Evolutionary conservation across 1,140 invertebrate species (phyloP), one percentile per base, ranked within the genome.

Genomic region (Chironomus striatipennis): DNA sequence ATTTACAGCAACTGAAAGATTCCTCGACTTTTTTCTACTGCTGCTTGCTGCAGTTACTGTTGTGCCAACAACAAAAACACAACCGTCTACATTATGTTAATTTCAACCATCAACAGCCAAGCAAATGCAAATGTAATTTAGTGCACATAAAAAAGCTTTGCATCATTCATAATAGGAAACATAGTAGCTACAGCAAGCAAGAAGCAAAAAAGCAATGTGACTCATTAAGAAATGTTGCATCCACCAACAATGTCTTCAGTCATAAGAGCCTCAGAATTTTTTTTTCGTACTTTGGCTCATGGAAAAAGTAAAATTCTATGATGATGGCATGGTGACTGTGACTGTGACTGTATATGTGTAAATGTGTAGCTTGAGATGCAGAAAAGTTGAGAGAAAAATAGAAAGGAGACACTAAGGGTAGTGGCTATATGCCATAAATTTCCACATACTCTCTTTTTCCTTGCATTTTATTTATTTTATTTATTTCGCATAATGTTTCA

Each of bases 391-490:
- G 47, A 10, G 7, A 57, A 57, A 57, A 57, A 57, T 10, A n/a
- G n/a, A 57, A 57, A 10, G n/a, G 47, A 57, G 47, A 57, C 10
- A 10, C 10, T 2, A n/a, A 10, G 47, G 8, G 64, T n/a, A 67
- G 17, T 67, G 64, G 64, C 64, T 67, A 67, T 5, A 18, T 15
- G 7, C 12, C 64, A 67, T 67, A 67, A 67, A 67, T 67, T 67
- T 67, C 8, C 64, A 17, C 17, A 15, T 67, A 8, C 17, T n/a
- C n/a, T n/a, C n/a, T n/a, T n/a, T n/a, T n/a, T 18, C 43, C 43
- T 47, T 47, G 15, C 43, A 67, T n/a, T 67, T 67, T n/a, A 67
- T 67, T 67, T 67, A 18, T n/a, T n/a, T n/a, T n/a, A n/a, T n/a
- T 17, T 57, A 57, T n/a, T 57, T 57, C 47, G 47, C 47, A 57